A percentile compares a stretch with the other conserved stretches of the same genome.
Evolutionary conservation across 2,888 invertebrate species (phyloP).

Genomic region (Lacanobia oleracea): DNA sequence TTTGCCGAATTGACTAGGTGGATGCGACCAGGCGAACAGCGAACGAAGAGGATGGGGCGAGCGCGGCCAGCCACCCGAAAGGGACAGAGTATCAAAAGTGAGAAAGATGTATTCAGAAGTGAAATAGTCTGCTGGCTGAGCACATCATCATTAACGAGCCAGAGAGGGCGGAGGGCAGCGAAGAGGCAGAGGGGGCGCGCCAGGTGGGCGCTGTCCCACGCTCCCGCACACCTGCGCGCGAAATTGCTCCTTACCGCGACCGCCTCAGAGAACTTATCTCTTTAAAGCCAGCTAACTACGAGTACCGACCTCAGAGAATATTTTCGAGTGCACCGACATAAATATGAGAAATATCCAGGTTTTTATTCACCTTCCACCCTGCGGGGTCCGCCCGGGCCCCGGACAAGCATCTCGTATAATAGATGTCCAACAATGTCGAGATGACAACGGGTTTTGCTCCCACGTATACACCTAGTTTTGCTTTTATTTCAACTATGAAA

Average conservation of each 20-base stretch:
- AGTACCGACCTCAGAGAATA: conserved; percentile 84
- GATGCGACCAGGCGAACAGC: conserved; percentile 88
- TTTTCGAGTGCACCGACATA: conserved; percentile 89
- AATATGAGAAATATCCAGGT: conserved; percentile 90
- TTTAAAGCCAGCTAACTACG: conserved; percentile 72
- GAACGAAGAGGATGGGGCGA: conserved; percentile 81
- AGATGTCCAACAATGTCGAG: conserved; percentile 85
- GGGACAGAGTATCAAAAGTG: conserved; percentile 88
- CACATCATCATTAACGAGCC: conserved; percentile 95
- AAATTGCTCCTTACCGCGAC: conserved; percentile 84
- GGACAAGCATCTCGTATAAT: conserved; percentile 84
- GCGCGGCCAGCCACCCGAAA: conserved; percentile 73
- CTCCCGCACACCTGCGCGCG: conserved; percentile 84
- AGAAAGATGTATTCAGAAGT: conserved; percentile 92
- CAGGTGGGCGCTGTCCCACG: conserved; percentile 91
- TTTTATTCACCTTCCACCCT: conserved; percentile 85
- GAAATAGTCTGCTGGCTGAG: conserved; percentile 94
- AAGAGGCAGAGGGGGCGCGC: conserved; percentile 91
- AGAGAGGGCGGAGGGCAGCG: conserved; percentile 91
- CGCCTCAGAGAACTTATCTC: conserved; percentile 81
- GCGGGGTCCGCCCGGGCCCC: conserved; percentile 71
- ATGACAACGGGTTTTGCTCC: conserved; percentile 79
- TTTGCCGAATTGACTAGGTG: conserved; percentile 91
- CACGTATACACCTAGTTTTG: conserved; percentile 64
- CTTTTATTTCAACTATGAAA: conserved; percentile 67